phyloP scores from a whole-genome alignment of 2,888 invertebrate species.

The Drosophila borealis region DNA sequence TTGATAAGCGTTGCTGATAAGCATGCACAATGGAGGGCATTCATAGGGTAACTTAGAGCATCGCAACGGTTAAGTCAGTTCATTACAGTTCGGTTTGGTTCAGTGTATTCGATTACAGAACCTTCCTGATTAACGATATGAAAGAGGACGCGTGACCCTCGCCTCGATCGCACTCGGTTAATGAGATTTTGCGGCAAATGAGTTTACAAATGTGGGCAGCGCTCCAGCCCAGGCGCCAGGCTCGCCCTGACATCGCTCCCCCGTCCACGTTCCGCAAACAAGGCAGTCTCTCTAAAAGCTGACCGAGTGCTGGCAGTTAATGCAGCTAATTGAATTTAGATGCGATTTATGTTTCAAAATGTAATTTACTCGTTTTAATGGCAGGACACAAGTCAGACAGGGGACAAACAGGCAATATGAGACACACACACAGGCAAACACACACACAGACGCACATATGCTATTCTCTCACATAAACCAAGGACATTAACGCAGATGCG shows the following conservation, averaged over 20 bases:
- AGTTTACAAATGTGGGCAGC: conserved; percentile 52
- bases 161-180: conserved; percentile 43
- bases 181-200: conserved; percentile 71
- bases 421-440: not conserved
- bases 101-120: conserved; percentile 64
- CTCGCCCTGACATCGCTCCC: not conserved
- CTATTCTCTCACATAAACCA: not conserved
- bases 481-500: conserved; percentile 1
- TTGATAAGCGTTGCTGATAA: not conserved
- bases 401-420: not conserved
- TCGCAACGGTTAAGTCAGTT: not conserved
- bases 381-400: not conserved
- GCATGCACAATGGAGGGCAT: not conserved
- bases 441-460: not conserved
- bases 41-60: not conserved
- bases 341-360: conserved; percentile 67
- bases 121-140: conserved; percentile 64
- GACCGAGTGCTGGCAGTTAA: conserved; percentile 42
- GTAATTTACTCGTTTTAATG: conserved; percentile 58
- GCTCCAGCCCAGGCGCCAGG: not conserved
- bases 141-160: conserved; percentile 29
- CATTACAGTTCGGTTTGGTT: conserved; percentile 8
- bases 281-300: conserved; percentile 4
- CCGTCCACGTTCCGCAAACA: not conserved
- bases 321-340: conserved; percentile 71